Percentiles rank a stretch among this genome's conserved stretches.
phyloP scores from a whole-genome alignment of 2,113 vertebrate genomes.

The Varanus komodoensis region DNA sequence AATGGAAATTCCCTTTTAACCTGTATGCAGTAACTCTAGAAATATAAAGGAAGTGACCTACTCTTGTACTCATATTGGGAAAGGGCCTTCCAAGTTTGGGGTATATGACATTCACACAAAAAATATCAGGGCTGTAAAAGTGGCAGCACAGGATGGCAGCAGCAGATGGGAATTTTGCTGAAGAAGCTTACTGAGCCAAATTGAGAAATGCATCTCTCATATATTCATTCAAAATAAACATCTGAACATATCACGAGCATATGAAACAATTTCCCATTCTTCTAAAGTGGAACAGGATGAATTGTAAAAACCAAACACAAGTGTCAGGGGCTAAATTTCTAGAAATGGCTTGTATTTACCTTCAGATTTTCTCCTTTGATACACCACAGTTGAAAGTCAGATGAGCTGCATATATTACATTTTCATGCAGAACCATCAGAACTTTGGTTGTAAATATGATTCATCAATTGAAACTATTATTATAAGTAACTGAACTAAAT shows the following conservation, averaged over 20 bases:
- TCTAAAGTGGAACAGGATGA: background rate
- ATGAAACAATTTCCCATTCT: fast-evolving
- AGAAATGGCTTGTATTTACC: background rate
- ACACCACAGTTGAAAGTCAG: background rate
- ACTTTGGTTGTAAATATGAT: background rate
- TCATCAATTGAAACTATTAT: background rate
- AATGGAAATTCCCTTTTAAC: conserved; percentile 36
- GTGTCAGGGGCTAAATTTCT: background rate
- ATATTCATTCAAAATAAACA: background rate
- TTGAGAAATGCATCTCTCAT: background rate
- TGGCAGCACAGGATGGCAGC: fast-evolving
- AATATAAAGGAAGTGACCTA: fast-evolving
- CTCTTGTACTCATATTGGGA: background rate
- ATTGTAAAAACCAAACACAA: background rate
- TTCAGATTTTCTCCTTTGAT: fast-evolving
- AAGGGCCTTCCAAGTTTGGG: background rate
- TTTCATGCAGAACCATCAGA: background rate
- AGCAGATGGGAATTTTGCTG: background rate
- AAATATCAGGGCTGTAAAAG: no score
- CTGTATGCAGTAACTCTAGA: background rate
- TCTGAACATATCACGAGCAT: background rate
- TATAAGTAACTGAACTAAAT: background rate
- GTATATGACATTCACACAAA: background rate
- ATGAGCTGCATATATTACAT: background rate
- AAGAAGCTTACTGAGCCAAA: background rate